Conservation (phyloP, 1,140 invertebrate species). For the Dinothrombium tinctorium region DNA sequence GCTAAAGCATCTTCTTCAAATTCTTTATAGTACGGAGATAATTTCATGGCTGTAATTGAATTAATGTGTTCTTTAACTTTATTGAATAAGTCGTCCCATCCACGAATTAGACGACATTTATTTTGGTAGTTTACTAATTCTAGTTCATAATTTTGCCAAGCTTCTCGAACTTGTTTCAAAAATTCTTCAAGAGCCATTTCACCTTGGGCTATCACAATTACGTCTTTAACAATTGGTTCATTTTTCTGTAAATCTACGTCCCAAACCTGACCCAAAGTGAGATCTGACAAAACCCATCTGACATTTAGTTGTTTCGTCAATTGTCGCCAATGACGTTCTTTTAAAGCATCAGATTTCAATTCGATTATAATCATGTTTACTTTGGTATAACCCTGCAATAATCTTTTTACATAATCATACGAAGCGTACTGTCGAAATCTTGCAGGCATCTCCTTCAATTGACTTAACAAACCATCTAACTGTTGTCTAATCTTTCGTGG, state of each 20-base stretch:
- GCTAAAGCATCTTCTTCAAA: constrained; percentile 68
- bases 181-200: constrained; percentile 99
- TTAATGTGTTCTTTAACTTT: constrained; percentile 99
- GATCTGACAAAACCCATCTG: constrained; percentile 79
- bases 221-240: constrained; percentile 78
- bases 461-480: constrained; percentile 68
- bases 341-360: constrained; percentile 95
- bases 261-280: constrained; percentile 95
- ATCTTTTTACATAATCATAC: constrained; percentile 88
- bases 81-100: constrained; percentile 98
- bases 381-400: constrained; percentile 85
- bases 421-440: constrained; percentile 86
- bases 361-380: constrained; percentile 91
- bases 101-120: constrained; percentile 87
- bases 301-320: constrained; percentile 80
- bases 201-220: constrained; percentile 89
- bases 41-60: constrained; percentile 95
- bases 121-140: constrained; percentile 97
- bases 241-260: constrained; percentile 87
- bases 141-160: constrained; percentile 92
- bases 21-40: constrained; percentile 94
- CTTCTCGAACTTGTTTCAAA: constrained; percentile 90
- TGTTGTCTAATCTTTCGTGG: constrained; percentile 83
- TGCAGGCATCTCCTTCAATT: constrained; percentile 77
- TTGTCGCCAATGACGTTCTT: constrained; percentile 97